These are phyloP conservation scores for Dryadula phaetusa DNA, from an alignment of 2,888 invertebrate genomes.

Conservation along the genomic window DNA sequence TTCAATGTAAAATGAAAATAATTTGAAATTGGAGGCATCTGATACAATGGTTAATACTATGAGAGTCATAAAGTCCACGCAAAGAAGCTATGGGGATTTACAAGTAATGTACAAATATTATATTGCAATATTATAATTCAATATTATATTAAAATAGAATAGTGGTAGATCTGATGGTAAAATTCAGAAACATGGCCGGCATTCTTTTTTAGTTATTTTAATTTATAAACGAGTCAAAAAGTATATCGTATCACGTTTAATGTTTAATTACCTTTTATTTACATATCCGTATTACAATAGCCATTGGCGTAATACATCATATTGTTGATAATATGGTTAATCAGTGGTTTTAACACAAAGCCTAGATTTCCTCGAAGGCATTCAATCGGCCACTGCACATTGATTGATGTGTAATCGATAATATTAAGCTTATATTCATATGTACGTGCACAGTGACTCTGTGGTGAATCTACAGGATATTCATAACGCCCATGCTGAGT, in stretches of 20 bases:
- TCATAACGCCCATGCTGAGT: background rate
- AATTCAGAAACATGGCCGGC: no score
- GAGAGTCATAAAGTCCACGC: no score
- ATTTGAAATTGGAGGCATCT: no score
- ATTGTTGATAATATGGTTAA: constrained; percentile 6
- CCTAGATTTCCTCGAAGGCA: constrained; percentile 24
- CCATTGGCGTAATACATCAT: background rate
- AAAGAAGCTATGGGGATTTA: no score
- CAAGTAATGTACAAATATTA: no score
- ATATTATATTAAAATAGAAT: background rate
- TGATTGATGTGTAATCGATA: constrained; percentile 32
- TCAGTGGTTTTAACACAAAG: constrained; percentile 21
- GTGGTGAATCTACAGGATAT: background rate
- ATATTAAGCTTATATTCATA: constrained; percentile 10
- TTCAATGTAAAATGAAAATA: no score
- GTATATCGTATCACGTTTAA: background rate
- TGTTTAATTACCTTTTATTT: background rate
- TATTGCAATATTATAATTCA: background rate
- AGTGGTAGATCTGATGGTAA: background rate
- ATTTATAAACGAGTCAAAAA: background rate
- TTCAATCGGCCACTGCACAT: constrained; percentile 31
- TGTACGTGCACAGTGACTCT: background rate
- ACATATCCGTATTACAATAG: background rate
- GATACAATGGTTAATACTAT: no score
- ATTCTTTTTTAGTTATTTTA: background rate